A percentile compares a stretch with the other conserved stretches of the same genome.
Conservation (phyloP, 2,888 invertebrate species). For the Nomada goodeniana region DNA sequence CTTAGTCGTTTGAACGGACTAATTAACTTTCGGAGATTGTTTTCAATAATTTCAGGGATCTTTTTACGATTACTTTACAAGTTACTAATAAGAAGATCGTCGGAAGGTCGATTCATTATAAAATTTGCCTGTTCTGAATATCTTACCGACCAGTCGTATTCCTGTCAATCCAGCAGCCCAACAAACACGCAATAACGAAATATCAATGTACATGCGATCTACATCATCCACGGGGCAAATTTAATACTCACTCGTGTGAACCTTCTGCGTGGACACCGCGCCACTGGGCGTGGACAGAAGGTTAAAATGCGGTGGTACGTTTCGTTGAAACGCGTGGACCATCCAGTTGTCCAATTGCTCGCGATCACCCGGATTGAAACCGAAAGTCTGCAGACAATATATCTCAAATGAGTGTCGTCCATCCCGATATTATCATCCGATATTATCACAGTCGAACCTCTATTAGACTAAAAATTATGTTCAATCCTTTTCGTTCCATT, state of each 20-base stretch:
- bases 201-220: not conserved
- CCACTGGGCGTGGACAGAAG: conserved; percentile 85
- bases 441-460: too few species aligned
- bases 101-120: too few species aligned
- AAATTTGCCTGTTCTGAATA: not conserved
- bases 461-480: too few species aligned
- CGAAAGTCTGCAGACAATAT: conserved; percentile 88
- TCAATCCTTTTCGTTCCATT: too few species aligned
- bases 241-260: conserved; percentile 72
- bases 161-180: conserved; percentile 45
- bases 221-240: not conserved
- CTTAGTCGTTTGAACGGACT: too few species aligned
- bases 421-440: not conserved
- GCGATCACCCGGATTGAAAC: conserved; percentile 90
- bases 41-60: not conserved
- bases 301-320: conserved; percentile 94
- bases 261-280: conserved; percentile 71
- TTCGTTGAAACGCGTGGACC: conserved; percentile 92
- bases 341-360: conserved; percentile 93
- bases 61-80: too few species aligned
- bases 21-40: too few species aligned
- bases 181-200: not conserved
- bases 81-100: too few species aligned
- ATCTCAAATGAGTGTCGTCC: too few species aligned
- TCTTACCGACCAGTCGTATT: conserved; percentile 69